Evolutionary conservation across 2,888 invertebrate genomes (phyloP).

Genomic region (Diabrotica balteata): DNA sequence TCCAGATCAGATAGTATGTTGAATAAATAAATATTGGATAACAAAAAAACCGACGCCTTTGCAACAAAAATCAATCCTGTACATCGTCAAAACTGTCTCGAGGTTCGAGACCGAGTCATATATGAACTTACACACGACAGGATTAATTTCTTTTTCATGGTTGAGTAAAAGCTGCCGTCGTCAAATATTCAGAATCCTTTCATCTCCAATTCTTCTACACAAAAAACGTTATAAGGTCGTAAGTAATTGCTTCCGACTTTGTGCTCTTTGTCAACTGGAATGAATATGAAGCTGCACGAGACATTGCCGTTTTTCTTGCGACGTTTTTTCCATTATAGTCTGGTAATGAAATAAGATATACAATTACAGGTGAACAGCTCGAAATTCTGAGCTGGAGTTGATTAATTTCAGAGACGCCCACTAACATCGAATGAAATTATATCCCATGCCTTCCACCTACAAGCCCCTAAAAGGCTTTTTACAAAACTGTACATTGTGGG

Average conservation of each 20-base stretch:
- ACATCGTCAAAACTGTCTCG: no score
- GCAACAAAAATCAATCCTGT: no score
- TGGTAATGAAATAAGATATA: slow-evolving; percentile 11
- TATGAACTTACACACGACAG: slow-evolving; percentile 7
- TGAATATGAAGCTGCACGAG: slow-evolving; percentile 34
- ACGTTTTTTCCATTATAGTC: slow-evolving; percentile 12
- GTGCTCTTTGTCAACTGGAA: slow-evolving; percentile 31
- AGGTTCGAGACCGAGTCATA: no score
- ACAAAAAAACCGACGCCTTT: no score
- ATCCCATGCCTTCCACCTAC: no score
- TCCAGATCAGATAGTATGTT: no score
- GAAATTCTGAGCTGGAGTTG: slow-evolving; percentile 1
- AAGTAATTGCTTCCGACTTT: slow-evolving; percentile 38
- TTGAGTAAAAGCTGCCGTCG: slow-evolving; percentile 8
- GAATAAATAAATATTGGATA: no score
- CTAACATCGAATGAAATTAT: no score
- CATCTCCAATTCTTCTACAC: slow-evolving; percentile 16
- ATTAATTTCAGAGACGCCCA: no score
- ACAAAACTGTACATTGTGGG: no score
- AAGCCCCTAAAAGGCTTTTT: no score
- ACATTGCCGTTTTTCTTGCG: slow-evolving; percentile 31
- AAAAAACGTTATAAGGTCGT: slow-evolving; percentile 33
- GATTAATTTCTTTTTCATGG: slow-evolving; percentile 11
- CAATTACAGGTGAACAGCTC: slow-evolving; percentile 14
- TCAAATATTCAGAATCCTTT: slow-evolving; percentile 22